Conservation (phyloP, 2,888 invertebrate species). For the Himalopsyche anomala region DNA sequence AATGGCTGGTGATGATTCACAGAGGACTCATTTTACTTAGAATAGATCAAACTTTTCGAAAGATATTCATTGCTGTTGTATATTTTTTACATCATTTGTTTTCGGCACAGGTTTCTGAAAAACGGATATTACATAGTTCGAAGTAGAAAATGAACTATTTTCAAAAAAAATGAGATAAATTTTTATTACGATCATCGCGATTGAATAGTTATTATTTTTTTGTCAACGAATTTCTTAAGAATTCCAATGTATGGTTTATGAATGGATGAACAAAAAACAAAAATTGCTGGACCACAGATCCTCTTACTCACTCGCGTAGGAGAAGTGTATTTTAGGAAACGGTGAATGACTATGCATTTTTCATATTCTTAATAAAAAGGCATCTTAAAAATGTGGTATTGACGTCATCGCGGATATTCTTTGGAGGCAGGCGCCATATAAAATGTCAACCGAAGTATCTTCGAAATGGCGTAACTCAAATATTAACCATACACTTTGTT, state of each 20-base stretch:
- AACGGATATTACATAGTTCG: too few relatives aligned
- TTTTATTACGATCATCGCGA: too few relatives aligned
- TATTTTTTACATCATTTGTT: too few relatives aligned
- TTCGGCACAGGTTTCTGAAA: too few relatives aligned
- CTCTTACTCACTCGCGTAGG: conserved; percentile 33
- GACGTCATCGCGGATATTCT: conserved; percentile 36
- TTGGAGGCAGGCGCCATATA: conserved; percentile 11
- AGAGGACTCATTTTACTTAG: neutral
- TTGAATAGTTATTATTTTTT: too few relatives aligned
- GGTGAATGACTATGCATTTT: conserved; percentile 35
- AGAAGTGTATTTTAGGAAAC: conserved; percentile 23
- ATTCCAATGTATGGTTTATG: neutral
- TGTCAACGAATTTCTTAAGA: too few relatives aligned
- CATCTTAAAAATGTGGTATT: neutral
- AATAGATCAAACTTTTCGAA: neutral
- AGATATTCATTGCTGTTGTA: neutral
- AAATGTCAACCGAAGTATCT: neutral
- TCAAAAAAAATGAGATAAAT: too few relatives aligned
- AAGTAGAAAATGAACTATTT: too few relatives aligned
- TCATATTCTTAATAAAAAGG: conserved; percentile 11
- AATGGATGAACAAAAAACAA: neutral
- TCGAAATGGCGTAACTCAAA: conserved; percentile 31
- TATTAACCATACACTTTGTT: neutral
- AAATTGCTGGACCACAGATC: neutral
- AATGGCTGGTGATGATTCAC: neutral